Evolutionary conservation across 2,888 invertebrate species (phyloP).

Genomic region (Luffia ferchaultella): DNA sequence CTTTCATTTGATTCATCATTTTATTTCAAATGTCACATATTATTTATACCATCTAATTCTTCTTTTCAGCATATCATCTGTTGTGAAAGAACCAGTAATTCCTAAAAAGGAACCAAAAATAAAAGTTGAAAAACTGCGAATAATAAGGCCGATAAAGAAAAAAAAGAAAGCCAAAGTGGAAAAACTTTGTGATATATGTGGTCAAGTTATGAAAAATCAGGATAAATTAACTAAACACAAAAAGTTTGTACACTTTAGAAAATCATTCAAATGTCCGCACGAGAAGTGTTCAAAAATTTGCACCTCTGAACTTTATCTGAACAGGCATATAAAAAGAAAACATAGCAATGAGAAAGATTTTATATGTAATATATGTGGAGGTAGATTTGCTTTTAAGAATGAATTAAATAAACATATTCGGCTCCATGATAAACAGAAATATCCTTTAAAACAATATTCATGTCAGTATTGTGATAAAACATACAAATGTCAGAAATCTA

Average conservation of each 20-base stretch:
- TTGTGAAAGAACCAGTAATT: constrained; percentile 14
- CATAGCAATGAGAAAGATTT: constrained; percentile 35
- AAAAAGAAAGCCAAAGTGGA: constrained; percentile 7
- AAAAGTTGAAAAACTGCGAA: constrained; percentile 6
- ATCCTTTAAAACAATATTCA: constrained; percentile 27
- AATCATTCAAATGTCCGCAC: constrained; percentile 33
- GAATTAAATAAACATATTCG: constrained; percentile 37
- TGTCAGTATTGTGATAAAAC: constrained; percentile 49
- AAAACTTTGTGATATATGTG: constrained; percentile 47
- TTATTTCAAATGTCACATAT: no score
- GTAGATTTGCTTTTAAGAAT: constrained; percentile 36
- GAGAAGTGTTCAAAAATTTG: constrained; percentile 30
- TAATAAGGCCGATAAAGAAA: neutral
- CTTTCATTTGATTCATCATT: no score
- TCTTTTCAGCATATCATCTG: constrained; percentile 30
- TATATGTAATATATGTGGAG: constrained; percentile 41
- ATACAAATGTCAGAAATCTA: constrained; percentile 44
- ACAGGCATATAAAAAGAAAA: constrained; percentile 38
- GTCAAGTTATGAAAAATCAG: constrained; percentile 32
- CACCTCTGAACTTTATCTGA: constrained; percentile 33
- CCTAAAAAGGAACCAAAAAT: constrained; percentile 11
- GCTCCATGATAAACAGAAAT: constrained; percentile 36
- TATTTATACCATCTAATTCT: no score
- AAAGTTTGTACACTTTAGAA: constrained; percentile 30
- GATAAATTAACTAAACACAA: constrained; percentile 35